phyloP scores from a whole-genome alignment of 2,888 invertebrate species.

The Zonitis immaculata region DNA sequence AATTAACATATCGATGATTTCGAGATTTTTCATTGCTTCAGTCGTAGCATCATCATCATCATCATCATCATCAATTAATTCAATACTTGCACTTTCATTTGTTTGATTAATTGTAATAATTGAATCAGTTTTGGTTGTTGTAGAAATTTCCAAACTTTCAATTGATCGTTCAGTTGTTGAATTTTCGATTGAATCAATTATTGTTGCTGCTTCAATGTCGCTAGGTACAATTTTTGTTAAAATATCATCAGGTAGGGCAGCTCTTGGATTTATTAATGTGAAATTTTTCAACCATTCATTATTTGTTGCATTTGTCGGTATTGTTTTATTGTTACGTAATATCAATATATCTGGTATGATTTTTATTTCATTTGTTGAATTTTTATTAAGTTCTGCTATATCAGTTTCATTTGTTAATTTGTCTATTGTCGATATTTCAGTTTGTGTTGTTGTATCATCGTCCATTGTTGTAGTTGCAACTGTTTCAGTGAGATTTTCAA shows the following conservation, averaged over 20 bases:
- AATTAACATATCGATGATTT: constrained; percentile 37
- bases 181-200: constrained; percentile 5
- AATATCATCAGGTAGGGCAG: constrained; percentile 34
- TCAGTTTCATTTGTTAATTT: not conserved
- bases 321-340: constrained; percentile 32
- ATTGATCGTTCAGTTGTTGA: constrained; percentile 17
- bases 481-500: not conserved
- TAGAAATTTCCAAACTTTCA: constrained; percentile 36
- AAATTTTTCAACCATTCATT: constrained; percentile 40
- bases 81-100: constrained; percentile 42
- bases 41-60: constrained; percentile 12
- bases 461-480: not conserved
- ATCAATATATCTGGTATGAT: not conserved
- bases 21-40: constrained; percentile 24
- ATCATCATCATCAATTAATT: no score
- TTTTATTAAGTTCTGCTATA: not conserved
- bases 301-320: constrained; percentile 28
- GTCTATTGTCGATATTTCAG: not conserved
- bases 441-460: not conserved
- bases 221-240: constrained; percentile 32
- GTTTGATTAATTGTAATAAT: constrained; percentile 28
- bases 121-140: constrained; percentile 33
- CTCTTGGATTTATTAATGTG: constrained; percentile 30
- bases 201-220: constrained; percentile 23
- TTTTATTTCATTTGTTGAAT: not conserved